phyloP scores from a whole-genome alignment of 2,888 invertebrate species.

The Agriopis aurantiaria region DNA sequence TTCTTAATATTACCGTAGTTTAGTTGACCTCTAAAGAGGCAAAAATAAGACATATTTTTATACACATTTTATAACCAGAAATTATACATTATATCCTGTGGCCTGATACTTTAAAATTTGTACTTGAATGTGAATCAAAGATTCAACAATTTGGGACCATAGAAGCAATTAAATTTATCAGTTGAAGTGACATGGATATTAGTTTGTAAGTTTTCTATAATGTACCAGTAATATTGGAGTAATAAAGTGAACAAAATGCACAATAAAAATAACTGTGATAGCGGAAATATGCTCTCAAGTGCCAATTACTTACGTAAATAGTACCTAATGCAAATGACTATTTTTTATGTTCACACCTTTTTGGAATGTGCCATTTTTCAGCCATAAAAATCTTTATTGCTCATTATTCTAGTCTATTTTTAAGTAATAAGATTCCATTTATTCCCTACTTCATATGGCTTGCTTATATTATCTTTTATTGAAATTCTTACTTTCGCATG shows the following conservation, averaged over 20 bases:
- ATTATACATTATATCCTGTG: constrained; percentile 25
- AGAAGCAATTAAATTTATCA: constrained; percentile 42
- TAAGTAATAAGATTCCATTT: constrained; percentile 52
- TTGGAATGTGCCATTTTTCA: constrained; percentile 73
- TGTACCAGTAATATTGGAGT: constrained; percentile 52
- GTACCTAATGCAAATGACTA: constrained; percentile 41
- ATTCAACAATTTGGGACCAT: constrained; percentile 65
- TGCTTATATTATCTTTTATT: constrained; percentile 20
- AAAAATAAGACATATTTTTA: constrained; percentile 51
- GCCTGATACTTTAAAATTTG: constrained; percentile 45
- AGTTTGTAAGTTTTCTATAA: constrained; percentile 43
- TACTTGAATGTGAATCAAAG: constrained; percentile 59
- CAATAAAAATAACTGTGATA: constrained; percentile 80
- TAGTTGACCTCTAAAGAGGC: constrained; percentile 54
- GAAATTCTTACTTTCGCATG: constrained; percentile 48
- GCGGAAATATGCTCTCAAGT: constrained; percentile 67
- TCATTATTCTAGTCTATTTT: constrained; percentile 84
- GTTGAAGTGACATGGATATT: constrained; percentile 30
- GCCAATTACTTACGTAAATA: constrained; percentile 59
- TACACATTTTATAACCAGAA: constrained; percentile 42
- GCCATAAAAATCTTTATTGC: constrained; percentile 82
- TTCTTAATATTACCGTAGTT: constrained; percentile 46
- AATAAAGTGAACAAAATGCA: constrained; percentile 63
- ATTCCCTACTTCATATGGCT: constrained; percentile 24
- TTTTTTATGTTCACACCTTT: constrained; percentile 27